These are phyloP conservation scores for Ammospiza maritima DNA, from an alignment of 2,797 vertebrate genomes.

Conservation along the genomic window DNA sequence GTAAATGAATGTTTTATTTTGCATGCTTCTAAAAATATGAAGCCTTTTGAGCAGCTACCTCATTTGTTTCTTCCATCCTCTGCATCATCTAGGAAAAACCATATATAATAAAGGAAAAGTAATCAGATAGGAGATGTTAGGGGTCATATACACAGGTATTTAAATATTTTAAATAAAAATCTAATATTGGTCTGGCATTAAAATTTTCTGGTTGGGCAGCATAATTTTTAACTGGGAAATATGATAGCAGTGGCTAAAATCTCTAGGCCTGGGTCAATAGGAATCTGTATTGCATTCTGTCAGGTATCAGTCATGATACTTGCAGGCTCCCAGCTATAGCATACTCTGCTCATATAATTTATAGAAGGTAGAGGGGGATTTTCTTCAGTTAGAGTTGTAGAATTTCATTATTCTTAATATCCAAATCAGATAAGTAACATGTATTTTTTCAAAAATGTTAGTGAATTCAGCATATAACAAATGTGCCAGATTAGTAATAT, in stretches of 20 bases:
- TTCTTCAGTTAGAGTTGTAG: constrained; percentile 50
- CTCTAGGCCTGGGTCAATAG: constrained; percentile 64
- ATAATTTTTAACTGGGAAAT: constrained; percentile 77
- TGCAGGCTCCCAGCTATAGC: constrained; percentile 59
- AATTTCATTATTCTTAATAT: constrained; percentile 66
- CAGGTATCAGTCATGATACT: constrained; percentile 70
- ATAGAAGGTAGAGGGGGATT: not conserved
- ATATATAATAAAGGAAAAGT: not conserved
- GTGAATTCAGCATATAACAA: constrained; percentile 49
- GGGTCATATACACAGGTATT: not conserved
- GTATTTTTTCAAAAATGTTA: constrained; percentile 32
- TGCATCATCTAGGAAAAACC: not conserved
- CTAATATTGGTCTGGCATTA: constrained; percentile 84
- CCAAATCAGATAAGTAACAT: constrained; percentile 46
- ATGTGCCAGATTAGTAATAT: constrained; percentile 56
- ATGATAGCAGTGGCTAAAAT: constrained; percentile 69
- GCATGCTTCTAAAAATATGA: constrained; percentile 7
- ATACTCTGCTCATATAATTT: constrained; percentile 7
- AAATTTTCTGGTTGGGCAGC: constrained; percentile 85
- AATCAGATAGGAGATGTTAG: not conserved
- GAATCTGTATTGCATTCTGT: constrained; percentile 65
- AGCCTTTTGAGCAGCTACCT: constrained; percentile 16
- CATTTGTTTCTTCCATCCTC: constrained; percentile 19
- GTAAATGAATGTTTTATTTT: constrained; percentile 21
- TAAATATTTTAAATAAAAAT: constrained; percentile 42